A percentile compares a stretch with the other conserved stretches of the same genome.
These are phyloP conservation scores for Beaufortia kweichowensis DNA, from an alignment of 2,113 vertebrate genomes.

Conservation along the genomic window DNA sequence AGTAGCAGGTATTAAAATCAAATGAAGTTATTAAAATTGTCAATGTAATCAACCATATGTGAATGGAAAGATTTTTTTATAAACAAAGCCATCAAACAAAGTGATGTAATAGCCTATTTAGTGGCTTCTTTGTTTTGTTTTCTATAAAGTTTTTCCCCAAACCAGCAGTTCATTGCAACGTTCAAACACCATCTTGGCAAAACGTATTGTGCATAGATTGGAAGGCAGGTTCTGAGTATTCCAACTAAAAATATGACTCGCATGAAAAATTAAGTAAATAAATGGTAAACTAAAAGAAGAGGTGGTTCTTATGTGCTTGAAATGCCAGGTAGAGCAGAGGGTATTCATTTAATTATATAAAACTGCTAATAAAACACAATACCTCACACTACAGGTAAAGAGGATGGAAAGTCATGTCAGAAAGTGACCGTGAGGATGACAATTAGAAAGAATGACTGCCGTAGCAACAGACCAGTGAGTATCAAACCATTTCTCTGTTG, in stretches of 20 bases:
- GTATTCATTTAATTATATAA: neutral
- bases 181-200: neutral
- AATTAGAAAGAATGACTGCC: slow-evolving; percentile 95
- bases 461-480: slow-evolving; percentile 92
- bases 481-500: neutral
- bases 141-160: neutral
- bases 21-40: neutral
- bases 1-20: neutral
- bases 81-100: too few relatives aligned
- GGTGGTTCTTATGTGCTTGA: neutral
- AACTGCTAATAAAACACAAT: neutral
- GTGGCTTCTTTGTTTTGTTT: neutral
- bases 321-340: neutral
- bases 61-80: neutral
- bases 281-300: neutral
- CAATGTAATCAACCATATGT: neutral
- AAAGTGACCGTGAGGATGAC: slow-evolving; percentile 98
- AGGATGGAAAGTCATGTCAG: slow-evolving; percentile 97
- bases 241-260: too few relatives aligned
- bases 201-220: neutral
- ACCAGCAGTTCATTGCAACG: neutral
- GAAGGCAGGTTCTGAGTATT: neutral
- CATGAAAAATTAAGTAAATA: neutral
- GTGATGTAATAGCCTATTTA: too few relatives aligned
- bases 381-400: slow-evolving; percentile 81